Evolutionary conservation across 2,888 invertebrate species (phyloP).

Genomic region (Eupithecia inturbata): DNA sequence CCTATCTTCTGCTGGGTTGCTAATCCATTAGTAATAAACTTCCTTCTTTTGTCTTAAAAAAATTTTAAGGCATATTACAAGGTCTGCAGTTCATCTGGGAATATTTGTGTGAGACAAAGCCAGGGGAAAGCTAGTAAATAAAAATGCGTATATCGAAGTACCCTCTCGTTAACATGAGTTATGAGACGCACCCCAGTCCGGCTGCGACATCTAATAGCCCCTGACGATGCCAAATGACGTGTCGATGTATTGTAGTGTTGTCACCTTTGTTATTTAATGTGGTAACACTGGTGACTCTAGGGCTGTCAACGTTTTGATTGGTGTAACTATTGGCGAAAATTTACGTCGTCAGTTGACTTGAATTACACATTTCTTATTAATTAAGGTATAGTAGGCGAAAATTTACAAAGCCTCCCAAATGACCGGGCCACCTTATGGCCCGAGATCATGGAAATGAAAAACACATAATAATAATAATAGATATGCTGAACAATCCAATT

Average conservation of each 20-base stretch:
- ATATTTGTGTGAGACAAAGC: too few species aligned
- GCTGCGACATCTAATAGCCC: constrained; percentile 68
- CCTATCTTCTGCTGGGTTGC: too few species aligned
- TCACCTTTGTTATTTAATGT: constrained; percentile 78
- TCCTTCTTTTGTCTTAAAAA: too few species aligned
- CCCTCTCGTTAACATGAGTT: constrained; percentile 76
- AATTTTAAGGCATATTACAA: too few species aligned
- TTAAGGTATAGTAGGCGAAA: too few species aligned
- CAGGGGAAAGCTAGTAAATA: not conserved
- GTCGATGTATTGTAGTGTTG: constrained; percentile 79
- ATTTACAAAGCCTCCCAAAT: too few species aligned
- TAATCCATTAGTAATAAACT: too few species aligned
- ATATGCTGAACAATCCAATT: not conserved
- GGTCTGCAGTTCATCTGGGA: too few species aligned
- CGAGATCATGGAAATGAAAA: too few species aligned
- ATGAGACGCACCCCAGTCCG: constrained; percentile 60
- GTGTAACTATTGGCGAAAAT: not conserved
- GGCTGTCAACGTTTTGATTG: constrained; percentile 40
- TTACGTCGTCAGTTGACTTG: not conserved
- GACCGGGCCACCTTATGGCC: too few species aligned
- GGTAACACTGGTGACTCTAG: constrained; percentile 52
- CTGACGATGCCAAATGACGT: constrained; percentile 74
- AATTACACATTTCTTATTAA: too few species aligned
- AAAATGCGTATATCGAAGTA: constrained; percentile 41
- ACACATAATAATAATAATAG: too few species aligned